phyloP scores from a whole-genome alignment of 2,888 invertebrate species.

The Argyresthia albistria region DNA sequence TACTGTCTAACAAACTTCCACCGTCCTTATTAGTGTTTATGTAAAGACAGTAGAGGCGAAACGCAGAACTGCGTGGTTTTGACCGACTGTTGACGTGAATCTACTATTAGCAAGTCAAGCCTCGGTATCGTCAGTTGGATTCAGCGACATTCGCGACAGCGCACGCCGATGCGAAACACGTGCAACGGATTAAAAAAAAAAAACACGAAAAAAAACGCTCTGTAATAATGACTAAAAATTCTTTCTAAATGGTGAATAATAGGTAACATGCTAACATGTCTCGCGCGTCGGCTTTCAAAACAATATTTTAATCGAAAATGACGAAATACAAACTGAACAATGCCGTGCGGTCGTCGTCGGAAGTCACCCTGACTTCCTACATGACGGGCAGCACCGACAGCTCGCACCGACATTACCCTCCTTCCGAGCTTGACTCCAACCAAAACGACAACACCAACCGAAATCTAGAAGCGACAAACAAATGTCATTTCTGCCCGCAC shows the following conservation, averaged over 20 bases:
- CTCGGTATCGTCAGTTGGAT: no score
- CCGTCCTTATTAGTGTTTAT: no score
- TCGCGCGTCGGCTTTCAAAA: constrained; percentile 46
- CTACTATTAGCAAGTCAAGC: no score
- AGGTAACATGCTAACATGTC: constrained; percentile 33
- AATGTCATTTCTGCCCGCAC: constrained; percentile 44
- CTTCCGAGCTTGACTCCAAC: constrained; percentile 29
- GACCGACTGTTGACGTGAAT: no score
- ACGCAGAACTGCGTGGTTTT: no score
- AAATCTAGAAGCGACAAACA: constrained; percentile 27
- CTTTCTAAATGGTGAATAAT: background rate
- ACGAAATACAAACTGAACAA: constrained; percentile 72
- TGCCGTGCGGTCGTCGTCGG: constrained; percentile 41
- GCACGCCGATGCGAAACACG: background rate
- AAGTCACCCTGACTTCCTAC: constrained; percentile 62
- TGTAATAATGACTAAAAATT: background rate
- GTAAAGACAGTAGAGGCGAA: no score
- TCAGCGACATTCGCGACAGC: background rate
- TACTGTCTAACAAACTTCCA: no score
- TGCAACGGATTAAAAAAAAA: background rate
- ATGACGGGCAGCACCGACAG: constrained; percentile 37
- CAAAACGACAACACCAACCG: constrained; percentile 47
- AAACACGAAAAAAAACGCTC: no score
- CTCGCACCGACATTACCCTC: constrained; percentile 8
- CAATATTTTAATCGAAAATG: constrained; percentile 48